These are phyloP conservation scores for Tachysurus vachellii DNA, from an alignment of 2,113 vertebrate genomes.

Conservation along the genomic window DNA sequence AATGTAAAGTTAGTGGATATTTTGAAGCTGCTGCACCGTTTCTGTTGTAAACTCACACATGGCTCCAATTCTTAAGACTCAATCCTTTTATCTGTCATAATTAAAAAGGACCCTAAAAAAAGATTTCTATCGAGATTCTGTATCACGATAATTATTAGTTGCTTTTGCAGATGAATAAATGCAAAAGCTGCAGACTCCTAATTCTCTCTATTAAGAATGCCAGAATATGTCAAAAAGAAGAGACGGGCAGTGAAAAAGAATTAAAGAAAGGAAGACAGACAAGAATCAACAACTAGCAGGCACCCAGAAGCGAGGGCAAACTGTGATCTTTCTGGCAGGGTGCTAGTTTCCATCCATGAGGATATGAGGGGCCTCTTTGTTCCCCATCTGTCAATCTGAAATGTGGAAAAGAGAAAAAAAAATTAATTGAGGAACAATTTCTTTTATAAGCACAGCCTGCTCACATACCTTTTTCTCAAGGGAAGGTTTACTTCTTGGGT, in stretches of 20 bases:
- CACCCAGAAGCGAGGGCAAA: slow-evolving; percentile 24
- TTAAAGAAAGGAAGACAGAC: slow-evolving; percentile 14
- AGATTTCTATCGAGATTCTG: neutral
- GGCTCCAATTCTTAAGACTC: neutral
- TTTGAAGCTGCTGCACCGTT: neutral
- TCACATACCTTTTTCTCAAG: slow-evolving; percentile 13
- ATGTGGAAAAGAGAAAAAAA: slow-evolving; percentile 22
- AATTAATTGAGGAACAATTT: slow-evolving; percentile 19
- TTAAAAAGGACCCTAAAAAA: neutral
- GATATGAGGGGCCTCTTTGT: slow-evolving; percentile 24
- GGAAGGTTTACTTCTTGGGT: neutral
- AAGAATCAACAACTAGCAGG: slow-evolving; percentile 26
- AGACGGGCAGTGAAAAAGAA: neutral
- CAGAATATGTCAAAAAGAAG: slow-evolving; percentile 8
- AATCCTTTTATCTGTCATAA: neutral
- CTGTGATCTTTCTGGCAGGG: slow-evolving; percentile 37
- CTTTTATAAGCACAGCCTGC: slow-evolving; percentile 21
- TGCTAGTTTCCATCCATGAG: slow-evolving; percentile 34
- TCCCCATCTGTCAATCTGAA: slow-evolving; percentile 34
- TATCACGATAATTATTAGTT: neutral
- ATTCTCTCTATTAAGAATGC: neutral
- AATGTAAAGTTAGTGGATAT: neutral
- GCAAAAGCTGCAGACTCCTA: neutral
- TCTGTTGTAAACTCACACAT: neutral
- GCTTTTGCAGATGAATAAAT: neutral